phyloP scores from a whole-genome alignment of 2,888 invertebrate species.

The Melieria picta region DNA sequence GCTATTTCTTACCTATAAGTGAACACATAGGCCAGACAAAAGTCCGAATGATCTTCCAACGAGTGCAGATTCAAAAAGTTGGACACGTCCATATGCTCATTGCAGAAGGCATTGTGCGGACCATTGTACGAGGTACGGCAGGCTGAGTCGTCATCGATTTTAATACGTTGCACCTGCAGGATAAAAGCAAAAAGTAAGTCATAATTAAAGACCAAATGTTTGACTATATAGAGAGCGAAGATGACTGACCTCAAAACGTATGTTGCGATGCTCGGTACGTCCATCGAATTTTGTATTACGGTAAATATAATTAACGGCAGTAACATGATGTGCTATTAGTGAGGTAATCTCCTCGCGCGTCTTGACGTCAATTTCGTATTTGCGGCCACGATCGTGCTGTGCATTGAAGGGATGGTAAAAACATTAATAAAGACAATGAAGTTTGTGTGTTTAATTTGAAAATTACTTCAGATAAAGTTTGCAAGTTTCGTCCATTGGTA shows the following conservation, averaged over 20 bases:
- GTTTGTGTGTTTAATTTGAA: too few species aligned
- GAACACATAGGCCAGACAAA: slow-evolving; percentile 99
- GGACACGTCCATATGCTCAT: slow-evolving; percentile 97
- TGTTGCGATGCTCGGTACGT: slow-evolving; percentile 86
- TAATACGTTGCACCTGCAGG: slow-evolving; percentile 65
- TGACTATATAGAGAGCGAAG: neutral
- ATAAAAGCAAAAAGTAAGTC: neutral
- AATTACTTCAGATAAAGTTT: too few species aligned
- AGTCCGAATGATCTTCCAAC: slow-evolving; percentile 95
- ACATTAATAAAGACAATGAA: neutral
- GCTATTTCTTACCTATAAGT: slow-evolving; percentile 73
- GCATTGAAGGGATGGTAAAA: slow-evolving; percentile 19
- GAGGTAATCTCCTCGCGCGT: slow-evolving; percentile 97
- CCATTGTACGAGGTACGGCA: slow-evolving; percentile 72
- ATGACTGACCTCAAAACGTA: slow-evolving; percentile 88
- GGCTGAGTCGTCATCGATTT: slow-evolving; percentile 94
- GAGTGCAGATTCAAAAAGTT: slow-evolving; percentile 99
- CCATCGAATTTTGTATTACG: slow-evolving; percentile 95
- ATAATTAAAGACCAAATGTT: neutral
- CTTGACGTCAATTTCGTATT: slow-evolving; percentile 81
- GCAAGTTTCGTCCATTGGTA: too few species aligned
- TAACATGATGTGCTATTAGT: slow-evolving; percentile 97
- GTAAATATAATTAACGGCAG: slow-evolving; percentile 97
- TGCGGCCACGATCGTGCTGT: slow-evolving; percentile 79
- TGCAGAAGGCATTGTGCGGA: slow-evolving; percentile 89